These are phyloP conservation scores for Coecobrya sp. DNA, from an alignment of 2,888 invertebrate genomes.

Conservation along the genomic window DNA sequence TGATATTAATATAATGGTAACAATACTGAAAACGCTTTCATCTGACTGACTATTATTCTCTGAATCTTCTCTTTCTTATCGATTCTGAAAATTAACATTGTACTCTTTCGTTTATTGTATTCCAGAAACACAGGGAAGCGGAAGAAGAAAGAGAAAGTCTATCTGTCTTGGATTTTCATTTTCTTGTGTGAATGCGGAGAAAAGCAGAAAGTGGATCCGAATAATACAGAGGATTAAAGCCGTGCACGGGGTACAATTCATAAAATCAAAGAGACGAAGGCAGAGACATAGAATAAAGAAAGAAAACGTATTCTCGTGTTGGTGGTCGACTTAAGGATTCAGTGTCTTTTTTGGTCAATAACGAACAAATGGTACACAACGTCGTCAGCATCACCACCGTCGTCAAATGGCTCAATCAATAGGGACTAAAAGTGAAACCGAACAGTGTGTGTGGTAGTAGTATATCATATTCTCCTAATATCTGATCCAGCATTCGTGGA, in stretches of 20 bases:
- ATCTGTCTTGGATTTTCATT: conserved; percentile 16
- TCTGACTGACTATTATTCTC: not conserved
- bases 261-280: conserved; percentile 58
- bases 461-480: conserved; percentile 7
- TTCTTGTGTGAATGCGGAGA: not conserved
- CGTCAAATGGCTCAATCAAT: conserved; percentile 78
- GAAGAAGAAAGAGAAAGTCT: conserved; percentile 39
- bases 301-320: not conserved
- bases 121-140: conserved; percentile 12
- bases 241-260: conserved; percentile 57
- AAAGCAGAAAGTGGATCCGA: not conserved
- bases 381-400: conserved; percentile 28
- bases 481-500: not conserved
- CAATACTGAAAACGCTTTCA: conserved; percentile 14
- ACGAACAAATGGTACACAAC: conserved; percentile 72
- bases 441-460: conserved; percentile 39
- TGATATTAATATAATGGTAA: conserved; percentile 29
- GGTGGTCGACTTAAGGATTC: conserved; percentile 50
- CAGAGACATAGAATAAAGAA: not conserved
- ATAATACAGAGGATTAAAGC: conserved; percentile 44
- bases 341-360: conserved; percentile 74
- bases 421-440: conserved; percentile 36
- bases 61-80: conserved; percentile 20
- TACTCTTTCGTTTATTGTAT: conserved; percentile 52
- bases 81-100: conserved; percentile 65